Base-by-base conservation (phyloP, 30 jellyfish, hydroid and myxozoan species). In the Mastigias papua region DNA sequence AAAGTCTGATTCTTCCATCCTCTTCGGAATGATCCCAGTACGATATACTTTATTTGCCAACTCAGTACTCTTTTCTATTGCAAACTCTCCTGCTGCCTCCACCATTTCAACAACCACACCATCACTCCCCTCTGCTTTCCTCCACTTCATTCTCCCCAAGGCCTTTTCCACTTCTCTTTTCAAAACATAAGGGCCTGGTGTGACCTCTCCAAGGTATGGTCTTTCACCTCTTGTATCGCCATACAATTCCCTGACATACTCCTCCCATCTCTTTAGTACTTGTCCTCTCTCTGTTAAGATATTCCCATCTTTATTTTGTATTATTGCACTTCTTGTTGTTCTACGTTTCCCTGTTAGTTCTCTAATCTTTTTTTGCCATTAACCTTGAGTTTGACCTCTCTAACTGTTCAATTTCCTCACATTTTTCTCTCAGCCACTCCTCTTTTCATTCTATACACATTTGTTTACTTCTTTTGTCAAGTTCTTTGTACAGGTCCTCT, bases 41-140 rank as follows among this genome's bases (percentile, higher is more conserved):
- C 50, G 13, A 69, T 69, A 69, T 20, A 76, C 60, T 35, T 76
- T 76, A 50, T 76, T 76, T 17, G 42, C 50, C 35, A 76, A 35
- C 49, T 76, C 88, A 30, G 75, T 76, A 26, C 28, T 21, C 78
- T 46, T 46, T 48, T 8, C 27, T 76, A 76, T 23, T 13, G 30
- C 78, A n/a, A 48, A n/a, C 20, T 48, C 51, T 1, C 80, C 77
- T 28, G 88, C 80, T 10, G 22, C 29, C 51, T 76, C 3, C 29
- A 31, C 20, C 88, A 76, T 50, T 48, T 76, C 88, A 23, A 76
- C 78, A 32, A 15, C 34, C 29, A 51, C 76, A 22, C 58, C 54
- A 72, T 33, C 65, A 29, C 66, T 58, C 5, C 88, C 88, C 42
- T 46, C 54, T 76, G 76, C 78, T 49, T 76, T 76, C 34, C 67